Conservation (phyloP, 2,113 vertebrate genomes). For the Otis tarda region DNA sequence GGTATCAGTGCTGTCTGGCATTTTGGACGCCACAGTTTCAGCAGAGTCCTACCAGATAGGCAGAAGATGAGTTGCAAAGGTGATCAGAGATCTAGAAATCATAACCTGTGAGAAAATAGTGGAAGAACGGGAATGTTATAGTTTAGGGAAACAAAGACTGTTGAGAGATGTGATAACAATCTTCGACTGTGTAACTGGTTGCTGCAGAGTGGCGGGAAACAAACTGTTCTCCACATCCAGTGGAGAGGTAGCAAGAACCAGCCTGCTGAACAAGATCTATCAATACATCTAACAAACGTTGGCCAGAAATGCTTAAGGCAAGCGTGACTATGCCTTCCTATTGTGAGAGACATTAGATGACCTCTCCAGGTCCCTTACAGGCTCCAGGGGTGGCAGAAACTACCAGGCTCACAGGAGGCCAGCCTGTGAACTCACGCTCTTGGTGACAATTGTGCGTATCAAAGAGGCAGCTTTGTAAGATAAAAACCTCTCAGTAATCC, state of each 20-base stretch:
- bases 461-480: background rate
- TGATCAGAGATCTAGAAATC: background rate
- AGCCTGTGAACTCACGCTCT: background rate
- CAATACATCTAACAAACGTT: background rate
- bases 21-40: background rate
- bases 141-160: background rate
- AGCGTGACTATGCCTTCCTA: accelerated
- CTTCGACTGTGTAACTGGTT: background rate
- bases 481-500: background rate
- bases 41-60: background rate
- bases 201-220: background rate
- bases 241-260: background rate
- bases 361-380: background rate
- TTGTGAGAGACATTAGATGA: background rate
- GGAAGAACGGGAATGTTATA: background rate
- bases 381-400: background rate
- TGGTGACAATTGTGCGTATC: background rate
- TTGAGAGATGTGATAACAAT: slow-evolving; percentile 28
- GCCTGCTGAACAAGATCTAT: background rate
- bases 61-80: background rate
- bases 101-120: background rate
- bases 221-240: background rate
- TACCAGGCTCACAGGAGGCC: background rate
- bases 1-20: background rate
- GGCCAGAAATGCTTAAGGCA: background rate